phyloP scores from a whole-genome alignment of 2,888 invertebrate genomes.

The Drosophila neotestacea region DNA sequence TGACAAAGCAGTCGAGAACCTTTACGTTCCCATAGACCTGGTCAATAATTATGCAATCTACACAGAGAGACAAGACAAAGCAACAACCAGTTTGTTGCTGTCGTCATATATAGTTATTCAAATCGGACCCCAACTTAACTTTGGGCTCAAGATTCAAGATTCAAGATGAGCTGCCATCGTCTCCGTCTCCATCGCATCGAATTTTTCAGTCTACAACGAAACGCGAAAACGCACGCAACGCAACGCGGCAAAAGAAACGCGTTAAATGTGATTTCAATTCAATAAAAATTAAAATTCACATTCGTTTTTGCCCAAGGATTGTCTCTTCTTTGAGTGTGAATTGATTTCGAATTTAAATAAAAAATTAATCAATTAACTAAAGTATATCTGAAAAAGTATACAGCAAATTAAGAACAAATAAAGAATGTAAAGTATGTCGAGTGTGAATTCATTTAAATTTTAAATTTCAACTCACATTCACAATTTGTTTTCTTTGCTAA shows the following conservation, averaged over 20 bases:
- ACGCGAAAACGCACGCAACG: constrained; percentile 73
- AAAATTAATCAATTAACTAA: too few species aligned
- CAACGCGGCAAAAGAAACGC: constrained; percentile 24
- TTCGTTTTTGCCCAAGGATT: not conserved
- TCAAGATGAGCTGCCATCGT: constrained; percentile 56
- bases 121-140: constrained; percentile 52
- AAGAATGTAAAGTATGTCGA: constrained; percentile 1
- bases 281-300: constrained; percentile 16
- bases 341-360: too few species aligned
- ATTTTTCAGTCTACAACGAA: constrained; percentile 66
- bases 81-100: constrained; percentile 75
- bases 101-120: constrained; percentile 67
- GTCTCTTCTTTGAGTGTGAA: too few species aligned
- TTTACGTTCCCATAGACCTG: constrained; percentile 36
- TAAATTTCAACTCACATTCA: constrained; percentile 26
- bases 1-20: constrained; percentile 43
- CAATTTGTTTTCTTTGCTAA: not conserved
- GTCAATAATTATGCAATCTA: constrained; percentile 70
- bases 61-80: constrained; percentile 26
- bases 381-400: too few species aligned
- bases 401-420: too few species aligned
- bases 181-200: constrained; percentile 39
- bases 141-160: constrained; percentile 52
- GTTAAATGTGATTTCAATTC: constrained; percentile 20
- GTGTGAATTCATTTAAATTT: constrained; percentile 21